These are phyloP conservation scores for Oligia strigilis DNA, from an alignment of 2,888 invertebrate genomes.

Conservation along the genomic window DNA sequence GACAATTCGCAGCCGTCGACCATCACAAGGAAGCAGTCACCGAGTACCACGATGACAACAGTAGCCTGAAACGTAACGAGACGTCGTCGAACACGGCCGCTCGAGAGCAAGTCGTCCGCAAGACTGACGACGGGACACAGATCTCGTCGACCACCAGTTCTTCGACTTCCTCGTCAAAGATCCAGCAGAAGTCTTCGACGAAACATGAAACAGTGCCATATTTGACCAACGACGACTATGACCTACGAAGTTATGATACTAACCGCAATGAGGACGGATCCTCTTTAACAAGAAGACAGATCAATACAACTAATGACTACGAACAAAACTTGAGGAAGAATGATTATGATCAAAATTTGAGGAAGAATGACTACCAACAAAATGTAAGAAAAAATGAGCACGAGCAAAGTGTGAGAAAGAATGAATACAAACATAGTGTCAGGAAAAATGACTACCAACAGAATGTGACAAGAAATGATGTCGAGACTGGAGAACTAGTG, in stretches of 20 bases:
- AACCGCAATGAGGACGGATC: constrained; percentile 75
- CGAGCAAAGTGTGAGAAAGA: constrained; percentile 72
- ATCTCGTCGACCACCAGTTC: constrained; percentile 83
- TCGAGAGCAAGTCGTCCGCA: constrained; percentile 82
- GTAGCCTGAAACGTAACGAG: constrained; percentile 84
- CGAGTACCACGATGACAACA: constrained; percentile 85
- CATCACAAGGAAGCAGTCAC: constrained; percentile 90
- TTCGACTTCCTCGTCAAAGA: constrained; percentile 80
- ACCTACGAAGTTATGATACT: constrained; percentile 73
- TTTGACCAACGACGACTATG: constrained; percentile 76
- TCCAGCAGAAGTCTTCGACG: constrained; percentile 81
- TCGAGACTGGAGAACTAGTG: constrained; percentile 86
- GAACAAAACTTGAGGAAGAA: constrained; percentile 72
- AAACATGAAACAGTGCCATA: constrained; percentile 83
- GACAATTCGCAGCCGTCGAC: constrained; percentile 92
- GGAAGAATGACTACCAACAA: constrained; percentile 62
- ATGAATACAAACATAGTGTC: constrained; percentile 58
- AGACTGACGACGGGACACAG: constrained; percentile 84
- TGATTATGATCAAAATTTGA: constrained; percentile 73
- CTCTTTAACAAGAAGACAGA: constrained; percentile 67
- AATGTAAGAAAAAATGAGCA: constrained; percentile 60
- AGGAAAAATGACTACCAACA: constrained; percentile 69
- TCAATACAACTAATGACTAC: constrained; percentile 72
- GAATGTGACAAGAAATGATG: constrained; percentile 71
- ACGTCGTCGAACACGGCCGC: constrained; percentile 81